Conservation (phyloP, 2,888 invertebrate species). For the Charanyca ferruginea region DNA sequence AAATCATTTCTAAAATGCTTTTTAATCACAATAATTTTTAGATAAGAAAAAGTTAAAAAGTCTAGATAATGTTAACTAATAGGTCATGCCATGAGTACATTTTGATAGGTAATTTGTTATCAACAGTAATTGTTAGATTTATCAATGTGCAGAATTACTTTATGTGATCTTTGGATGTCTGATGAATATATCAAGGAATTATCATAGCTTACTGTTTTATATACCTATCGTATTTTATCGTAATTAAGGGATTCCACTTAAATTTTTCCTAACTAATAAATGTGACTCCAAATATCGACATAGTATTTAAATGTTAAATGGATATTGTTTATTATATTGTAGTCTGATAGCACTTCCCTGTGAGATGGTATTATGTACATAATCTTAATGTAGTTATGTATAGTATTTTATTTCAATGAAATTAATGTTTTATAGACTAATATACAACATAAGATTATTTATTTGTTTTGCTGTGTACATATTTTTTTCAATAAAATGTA, state of each 20-base stretch:
- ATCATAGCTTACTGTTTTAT: conserved; percentile 88
- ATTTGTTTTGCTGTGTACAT: conserved; percentile 92
- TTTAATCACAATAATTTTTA: conserved; percentile 82
- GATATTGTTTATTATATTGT: conserved; percentile 88
- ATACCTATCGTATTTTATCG: conserved; percentile 83
- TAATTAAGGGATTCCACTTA: conserved; percentile 83
- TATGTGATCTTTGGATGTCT: conserved; percentile 84
- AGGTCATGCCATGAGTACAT: conserved; percentile 80
- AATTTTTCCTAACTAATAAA: conserved; percentile 82
- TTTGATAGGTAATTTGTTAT: conserved; percentile 87
- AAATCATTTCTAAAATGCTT: conserved; percentile 86
- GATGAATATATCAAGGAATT: conserved; percentile 83
- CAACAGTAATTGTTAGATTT: conserved; percentile 85
- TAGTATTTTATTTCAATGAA: conserved; percentile 91
- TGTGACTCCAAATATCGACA: conserved; percentile 86
- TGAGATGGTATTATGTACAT: conserved; percentile 90
- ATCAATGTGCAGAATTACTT: conserved; percentile 84
- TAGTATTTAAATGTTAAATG: conserved; percentile 88
- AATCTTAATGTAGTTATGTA: conserved; percentile 90
- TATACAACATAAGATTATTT: conserved; percentile 91
- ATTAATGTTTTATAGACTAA: conserved; percentile 91
- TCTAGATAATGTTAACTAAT: conserved; percentile 83
- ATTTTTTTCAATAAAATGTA: conserved; percentile 91
- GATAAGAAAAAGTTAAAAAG: conserved; percentile 78
- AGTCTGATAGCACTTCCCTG: conserved; percentile 83